These are phyloP conservation scores for Acanthisitta chloris DNA, from an alignment of 2,113 vertebrate species.

Conservation along the genomic window DNA sequence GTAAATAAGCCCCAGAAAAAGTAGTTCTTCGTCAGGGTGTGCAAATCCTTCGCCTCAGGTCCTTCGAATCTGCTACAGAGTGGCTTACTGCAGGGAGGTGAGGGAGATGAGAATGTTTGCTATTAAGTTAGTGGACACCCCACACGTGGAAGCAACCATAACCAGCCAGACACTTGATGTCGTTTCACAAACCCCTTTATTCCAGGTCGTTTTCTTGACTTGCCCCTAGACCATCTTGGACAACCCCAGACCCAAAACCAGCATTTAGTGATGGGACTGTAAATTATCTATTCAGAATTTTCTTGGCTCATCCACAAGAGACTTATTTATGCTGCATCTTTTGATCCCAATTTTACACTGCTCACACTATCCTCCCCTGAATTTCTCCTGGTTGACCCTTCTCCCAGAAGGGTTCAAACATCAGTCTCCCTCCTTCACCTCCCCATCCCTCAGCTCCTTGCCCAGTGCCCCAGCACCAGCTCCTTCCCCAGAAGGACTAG, in stretches of 20 bases:
- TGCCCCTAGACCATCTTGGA: not conserved
- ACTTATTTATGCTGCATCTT: not conserved
- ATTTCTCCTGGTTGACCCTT: fast-evolving
- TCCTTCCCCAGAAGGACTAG: not conserved
- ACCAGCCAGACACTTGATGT: not conserved
- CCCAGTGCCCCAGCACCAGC: not conserved
- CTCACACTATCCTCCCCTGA: not conserved
- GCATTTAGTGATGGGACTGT: fast-evolving
- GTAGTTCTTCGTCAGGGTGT: not conserved
- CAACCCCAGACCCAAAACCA: not conserved
- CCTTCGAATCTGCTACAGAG: not conserved
- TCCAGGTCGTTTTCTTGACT: not conserved
- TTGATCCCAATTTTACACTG: not conserved
- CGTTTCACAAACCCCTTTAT: not conserved
- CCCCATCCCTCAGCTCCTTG: not conserved
- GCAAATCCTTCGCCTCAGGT: not conserved
- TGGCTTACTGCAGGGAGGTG: not conserved
- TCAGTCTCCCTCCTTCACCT: not conserved
- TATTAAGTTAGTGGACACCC: not conserved
- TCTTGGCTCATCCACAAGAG: not conserved
- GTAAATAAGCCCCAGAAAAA: not conserved
- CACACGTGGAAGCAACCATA: not conserved
- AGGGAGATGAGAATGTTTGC: not conserved
- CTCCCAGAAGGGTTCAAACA: not conserved
- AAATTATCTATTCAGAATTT: not conserved